phyloP scores from a whole-genome alignment of 2,888 invertebrate genomes.

The Troides helena region DNA sequence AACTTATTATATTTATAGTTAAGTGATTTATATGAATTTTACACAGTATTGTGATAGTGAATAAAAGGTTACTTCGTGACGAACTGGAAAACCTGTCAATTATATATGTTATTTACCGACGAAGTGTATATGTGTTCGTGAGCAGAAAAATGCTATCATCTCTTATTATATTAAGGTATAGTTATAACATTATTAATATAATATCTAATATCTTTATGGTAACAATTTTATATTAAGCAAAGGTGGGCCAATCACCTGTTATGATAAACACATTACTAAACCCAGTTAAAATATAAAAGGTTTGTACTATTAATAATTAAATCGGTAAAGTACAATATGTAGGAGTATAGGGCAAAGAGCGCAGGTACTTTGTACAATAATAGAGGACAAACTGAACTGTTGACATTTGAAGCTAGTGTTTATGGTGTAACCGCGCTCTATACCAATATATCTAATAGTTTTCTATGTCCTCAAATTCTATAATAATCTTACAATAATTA shows the following conservation, averaged over 20 bases:
- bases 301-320: background rate
- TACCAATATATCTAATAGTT: background rate
- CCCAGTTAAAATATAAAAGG: background rate
- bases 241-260: too few species aligned
- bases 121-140: background rate
- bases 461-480: conserved; percentile 1
- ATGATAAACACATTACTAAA: background rate
- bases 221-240: too few species aligned
- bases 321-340: conserved; percentile 3
- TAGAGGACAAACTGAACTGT: background rate
- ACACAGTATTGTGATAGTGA: background rate
- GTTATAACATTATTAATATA: background rate
- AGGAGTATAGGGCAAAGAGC: background rate
- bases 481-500: background rate
- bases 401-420: conserved; percentile 18
- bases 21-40: background rate
- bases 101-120: background rate
- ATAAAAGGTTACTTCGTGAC: background rate
- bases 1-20: background rate
- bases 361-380: conserved; percentile 1
- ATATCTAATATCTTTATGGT: background rate
- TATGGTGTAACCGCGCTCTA: conserved; percentile 4
- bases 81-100: background rate
- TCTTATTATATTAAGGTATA: conserved; percentile 16
- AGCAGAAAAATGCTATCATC: conserved; percentile 13